Evolutionary conservation across 2,797 vertebrate genomes (phyloP), one percentile per base, ranked within the genome.

Genomic region (Nyctibius grandis): DNA sequence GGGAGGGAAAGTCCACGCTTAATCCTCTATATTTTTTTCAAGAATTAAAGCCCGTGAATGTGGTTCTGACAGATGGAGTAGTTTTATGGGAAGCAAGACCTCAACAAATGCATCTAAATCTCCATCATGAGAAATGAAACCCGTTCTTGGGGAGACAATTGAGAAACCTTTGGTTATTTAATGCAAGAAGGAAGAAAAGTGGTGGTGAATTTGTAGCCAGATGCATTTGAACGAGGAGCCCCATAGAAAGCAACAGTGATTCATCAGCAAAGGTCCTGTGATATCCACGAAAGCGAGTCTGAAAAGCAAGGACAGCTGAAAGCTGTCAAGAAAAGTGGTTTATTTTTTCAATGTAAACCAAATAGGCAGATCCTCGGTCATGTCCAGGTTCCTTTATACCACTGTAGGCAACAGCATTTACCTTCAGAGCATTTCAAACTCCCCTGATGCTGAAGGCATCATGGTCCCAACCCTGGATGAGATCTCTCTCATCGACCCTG

Each of bases 161-260:
- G 34, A 63, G 63, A 34, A 74, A 33, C 44, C n/a, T 25, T 57
- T 45, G 31, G 33, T 36, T 74, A 19, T 51, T 85, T 47, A 26
- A 53, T 1, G 6, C 15, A 23, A 72, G n/a, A 42, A 48, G 51
- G 31, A 69, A 48, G 47, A 59, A 36, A 80, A 75, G 15, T 3
- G 23, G 40, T 15, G 19, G 40, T 47, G 45, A 31, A 28, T 21
- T 51, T 69, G 83, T 69, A 68, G 34, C 15, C 36, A 6, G 14
- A 23, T 13, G 29, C 2, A 3, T 21, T 69, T 76, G 26, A 42
- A 56, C 2, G 0, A 25, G 2, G 42, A 67, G 19, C 23, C 23
- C 5, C 3, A 17, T 8, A 33, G 34, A 28, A 48, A 23, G 21
- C 36, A 11, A 17, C 9, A 16, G 19, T 5, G 28, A 54, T 59